Evolutionary conservation across 2,113 vertebrate species (phyloP).

Genomic region (Poeciliopsis occidentalis): DNA sequence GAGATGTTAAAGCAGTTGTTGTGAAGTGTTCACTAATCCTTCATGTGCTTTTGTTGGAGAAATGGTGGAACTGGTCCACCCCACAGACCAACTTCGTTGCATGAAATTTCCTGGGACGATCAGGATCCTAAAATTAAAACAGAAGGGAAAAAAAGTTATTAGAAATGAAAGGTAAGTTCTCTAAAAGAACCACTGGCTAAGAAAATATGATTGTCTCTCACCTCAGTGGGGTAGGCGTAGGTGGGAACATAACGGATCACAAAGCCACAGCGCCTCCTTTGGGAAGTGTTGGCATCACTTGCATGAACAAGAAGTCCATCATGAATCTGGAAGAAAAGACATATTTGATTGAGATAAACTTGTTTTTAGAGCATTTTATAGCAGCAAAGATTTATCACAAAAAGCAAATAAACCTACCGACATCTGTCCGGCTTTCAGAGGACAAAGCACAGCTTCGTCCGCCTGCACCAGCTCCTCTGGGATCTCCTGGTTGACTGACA

Average conservation of each 20-base stretch:
- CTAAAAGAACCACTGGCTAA: not conserved
- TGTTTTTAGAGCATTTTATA: not conserved
- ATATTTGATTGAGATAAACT: not conserved
- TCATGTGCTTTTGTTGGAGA: conserved; percentile 58
- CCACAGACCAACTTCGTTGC: conserved; percentile 74
- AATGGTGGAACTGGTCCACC: conserved; percentile 76
- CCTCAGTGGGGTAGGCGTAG: conserved; percentile 77
- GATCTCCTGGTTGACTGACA: conserved; percentile 84
- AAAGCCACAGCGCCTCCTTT: conserved; percentile 81
- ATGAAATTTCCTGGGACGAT: conserved; percentile 75
- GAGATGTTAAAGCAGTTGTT: not conserved
- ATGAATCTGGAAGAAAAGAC: conserved; percentile 71
- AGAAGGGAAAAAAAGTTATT: not conserved
- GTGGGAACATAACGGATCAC: conserved; percentile 83
- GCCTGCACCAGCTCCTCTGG: conserved; percentile 75
- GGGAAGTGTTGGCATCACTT: conserved; percentile 82
- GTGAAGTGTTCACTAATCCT: not conserved
- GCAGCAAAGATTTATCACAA: not conserved
- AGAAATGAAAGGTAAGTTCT: not conserved
- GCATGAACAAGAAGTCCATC: conserved; percentile 83
- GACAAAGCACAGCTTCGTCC: conserved; percentile 74
- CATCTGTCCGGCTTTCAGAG: conserved; percentile 83
- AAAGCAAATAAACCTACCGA: conserved; percentile 75
- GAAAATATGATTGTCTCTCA: conserved; percentile 41
- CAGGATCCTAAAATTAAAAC: conserved; percentile 68